A percentile compares a stretch with the other conserved stretches of the same genome.
Conservation (phyloP, 2,888 invertebrate genomes). For the Seira musarum region DNA sequence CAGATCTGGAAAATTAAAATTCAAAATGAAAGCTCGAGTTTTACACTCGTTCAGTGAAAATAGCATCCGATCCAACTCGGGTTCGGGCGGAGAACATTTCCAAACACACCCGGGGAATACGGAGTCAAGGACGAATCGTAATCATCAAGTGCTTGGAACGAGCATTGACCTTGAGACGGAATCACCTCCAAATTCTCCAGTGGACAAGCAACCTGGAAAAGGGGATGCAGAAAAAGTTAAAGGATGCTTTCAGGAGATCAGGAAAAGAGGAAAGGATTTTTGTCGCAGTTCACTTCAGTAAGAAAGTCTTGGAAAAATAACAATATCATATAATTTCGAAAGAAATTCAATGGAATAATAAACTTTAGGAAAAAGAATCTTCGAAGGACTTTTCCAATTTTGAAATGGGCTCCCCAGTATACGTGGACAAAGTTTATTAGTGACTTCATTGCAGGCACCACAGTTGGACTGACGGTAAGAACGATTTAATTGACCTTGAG, state of each 20-base stretch:
- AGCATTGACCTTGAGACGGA: no score
- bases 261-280: neutral
- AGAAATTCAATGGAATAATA: neutral
- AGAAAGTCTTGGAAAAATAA: no score
- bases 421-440: conserved; percentile 83
- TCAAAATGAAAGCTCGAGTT: conserved; percentile 26
- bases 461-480: conserved; percentile 88
- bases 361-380: conserved; percentile 35
- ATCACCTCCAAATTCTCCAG: neutral
- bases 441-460: conserved; percentile 92
- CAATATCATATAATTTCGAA: no score
- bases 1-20: no score
- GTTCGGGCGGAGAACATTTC: neutral
- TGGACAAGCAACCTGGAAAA: neutral
- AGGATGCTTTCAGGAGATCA: neutral
- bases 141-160: no score
- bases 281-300: conserved; percentile 14
- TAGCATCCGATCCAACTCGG: conserved; percentile 21
- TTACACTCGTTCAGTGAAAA: conserved; percentile 29
- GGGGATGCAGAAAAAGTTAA: neutral
- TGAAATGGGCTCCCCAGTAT: conserved; percentile 84
- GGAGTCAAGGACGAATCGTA: no score
- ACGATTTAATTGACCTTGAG: neutral
- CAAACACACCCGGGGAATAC: neutral
- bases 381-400: conserved; percentile 77